Percentiles rank a stretch among this genome's conserved stretches.
Evolutionary conservation across 2,888 invertebrate genomes (phyloP).

Genomic region (Sialis lutaria): DNA sequence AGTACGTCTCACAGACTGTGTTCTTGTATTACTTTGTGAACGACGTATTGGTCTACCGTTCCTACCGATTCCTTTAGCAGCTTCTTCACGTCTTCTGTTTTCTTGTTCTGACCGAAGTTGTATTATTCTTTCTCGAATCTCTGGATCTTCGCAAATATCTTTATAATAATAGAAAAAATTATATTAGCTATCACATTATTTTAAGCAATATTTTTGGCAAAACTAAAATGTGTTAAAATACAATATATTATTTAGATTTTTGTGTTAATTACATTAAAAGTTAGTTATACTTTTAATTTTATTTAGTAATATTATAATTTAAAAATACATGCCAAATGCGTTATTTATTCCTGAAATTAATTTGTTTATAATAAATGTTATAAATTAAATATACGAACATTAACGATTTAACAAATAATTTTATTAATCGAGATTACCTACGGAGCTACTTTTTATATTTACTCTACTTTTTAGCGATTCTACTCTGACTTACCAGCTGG

Average conservation of each 20-base stretch:
- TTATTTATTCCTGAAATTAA: too few species aligned
- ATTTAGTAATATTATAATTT: not conserved
- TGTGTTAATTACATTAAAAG: not conserved
- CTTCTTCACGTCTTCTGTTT: slow-evolving; percentile 43
- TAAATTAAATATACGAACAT: too few species aligned
- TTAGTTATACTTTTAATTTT: not conserved
- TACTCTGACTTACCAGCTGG: slow-evolving; percentile 58
- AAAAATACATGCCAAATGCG: not conserved
- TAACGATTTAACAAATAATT: too few species aligned
- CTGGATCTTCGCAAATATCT: slow-evolving; percentile 95
- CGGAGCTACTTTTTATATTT: too few species aligned
- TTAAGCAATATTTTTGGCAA: not conserved
- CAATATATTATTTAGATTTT: not conserved
- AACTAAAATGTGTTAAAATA: not conserved
- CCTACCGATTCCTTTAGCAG: slow-evolving; percentile 44
- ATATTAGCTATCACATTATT: not conserved
- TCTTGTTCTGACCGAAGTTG: slow-evolving; percentile 83
- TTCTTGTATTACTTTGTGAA: slow-evolving; percentile 63
- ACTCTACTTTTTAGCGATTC: too few species aligned
- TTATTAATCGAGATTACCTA: too few species aligned
- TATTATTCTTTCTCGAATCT: slow-evolving; percentile 76
- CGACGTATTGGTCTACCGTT: slow-evolving; percentile 39
- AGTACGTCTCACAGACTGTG: slow-evolving; percentile 84
- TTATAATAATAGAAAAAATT: slow-evolving; percentile 7
- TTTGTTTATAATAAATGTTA: too few species aligned